Evolutionary conservation across 2,113 vertebrate genomes (phyloP), one percentile per base, ranked within the genome.

Genomic region (Rostratula benghalensis): DNA sequence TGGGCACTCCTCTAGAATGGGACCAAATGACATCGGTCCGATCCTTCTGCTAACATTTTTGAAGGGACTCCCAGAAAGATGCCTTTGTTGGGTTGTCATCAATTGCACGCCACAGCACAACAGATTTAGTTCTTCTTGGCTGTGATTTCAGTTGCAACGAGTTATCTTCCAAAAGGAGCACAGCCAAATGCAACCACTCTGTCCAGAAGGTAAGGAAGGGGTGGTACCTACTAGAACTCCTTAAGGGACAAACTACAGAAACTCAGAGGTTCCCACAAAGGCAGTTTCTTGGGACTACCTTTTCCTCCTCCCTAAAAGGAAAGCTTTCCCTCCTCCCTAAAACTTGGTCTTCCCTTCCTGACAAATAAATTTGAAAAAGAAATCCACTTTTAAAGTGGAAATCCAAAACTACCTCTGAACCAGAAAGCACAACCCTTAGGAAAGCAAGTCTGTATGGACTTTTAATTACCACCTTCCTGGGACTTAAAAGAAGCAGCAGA

Each of bases 361-460:
- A 5, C 35, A 82, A 81, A 87, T 41, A 23, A 67, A 67, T 70
- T 61, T 33, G 63, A 61, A 90, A 65, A 93, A 88, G 19, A 60
- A 85, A 93, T 46, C 28, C 20, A 54, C 37, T 89, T 90, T 30
- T 27, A 93, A 93, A 78, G 6, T 50, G 64, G 43, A 92, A 90
- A 83, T 50, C 13, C 25, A 45, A 74, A 83, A 10, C 18, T 17
- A 15, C 3, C 18, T 74, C 70, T 81, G 63, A 74, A 88, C 13
- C 80, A 71, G 80, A 81, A 92, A 37, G 63, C 46, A 73, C 37
- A 65, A 35, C 30, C 80, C 54, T 64, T 15, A 75, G 64, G 46
- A 90, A 89, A 89, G 17, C 46, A 50, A 80, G 3, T 27, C 51
- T 6, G 8, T 41, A n/a, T 37, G 76, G 23, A 41, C 59, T 81